These are phyloP conservation scores for Spialia ferax DNA, from an alignment of 2,888 invertebrate genomes.

Conservation along the genomic window DNA sequence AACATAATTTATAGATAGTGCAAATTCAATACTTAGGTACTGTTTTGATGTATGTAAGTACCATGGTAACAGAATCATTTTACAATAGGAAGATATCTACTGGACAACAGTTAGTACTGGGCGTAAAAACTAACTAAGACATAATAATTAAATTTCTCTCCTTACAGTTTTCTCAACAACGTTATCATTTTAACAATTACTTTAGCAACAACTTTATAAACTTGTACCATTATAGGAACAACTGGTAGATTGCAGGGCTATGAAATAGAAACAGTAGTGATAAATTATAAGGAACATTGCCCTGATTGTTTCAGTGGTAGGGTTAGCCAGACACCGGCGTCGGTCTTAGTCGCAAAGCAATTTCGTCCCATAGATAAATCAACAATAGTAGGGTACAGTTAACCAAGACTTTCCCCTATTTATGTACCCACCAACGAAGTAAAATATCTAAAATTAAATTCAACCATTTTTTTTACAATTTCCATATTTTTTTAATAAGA, in stretches of 20 bases:
- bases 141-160: not conserved
- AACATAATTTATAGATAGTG: no score
- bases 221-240: not conserved
- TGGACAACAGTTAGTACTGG: no score
- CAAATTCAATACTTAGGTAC: no score
- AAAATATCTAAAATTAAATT: not conserved
- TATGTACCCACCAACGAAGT: not conserved
- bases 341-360: conserved; percentile 8
- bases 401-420: not conserved
- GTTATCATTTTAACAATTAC: not conserved
- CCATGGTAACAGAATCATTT: no score
- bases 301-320: conserved; percentile 28
- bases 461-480: no score
- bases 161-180: not conserved
- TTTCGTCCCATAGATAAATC: not conserved
- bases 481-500: not conserved
- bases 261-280: conserved; percentile 23
- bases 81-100: no score
- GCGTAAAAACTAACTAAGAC: no score
- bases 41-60: no score
- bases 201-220: not conserved
- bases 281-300: conserved; percentile 23
- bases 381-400: conserved; percentile 3
- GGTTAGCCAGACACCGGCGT: conserved; percentile 29
- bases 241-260: not conserved